Conservation (phyloP, 2,797 vertebrate species). For the Acrossocheilus fasciatus region DNA sequence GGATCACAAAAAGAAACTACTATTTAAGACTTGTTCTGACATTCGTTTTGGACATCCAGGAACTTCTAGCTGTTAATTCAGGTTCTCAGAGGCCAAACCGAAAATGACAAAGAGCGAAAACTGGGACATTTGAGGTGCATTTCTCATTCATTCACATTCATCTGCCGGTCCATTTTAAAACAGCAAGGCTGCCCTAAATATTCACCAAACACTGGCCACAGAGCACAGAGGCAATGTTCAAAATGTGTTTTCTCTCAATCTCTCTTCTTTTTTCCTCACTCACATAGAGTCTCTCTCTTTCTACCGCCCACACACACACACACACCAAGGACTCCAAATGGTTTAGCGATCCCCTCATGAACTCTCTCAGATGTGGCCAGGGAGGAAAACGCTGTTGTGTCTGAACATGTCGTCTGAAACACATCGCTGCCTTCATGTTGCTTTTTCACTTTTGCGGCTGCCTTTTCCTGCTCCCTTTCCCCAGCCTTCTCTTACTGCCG, state of each 20-base stretch:
- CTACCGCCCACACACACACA: conserved; percentile 7
- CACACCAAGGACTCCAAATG: conserved; percentile 30
- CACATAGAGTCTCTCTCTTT: conserved; percentile 8
- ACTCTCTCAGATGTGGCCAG: conserved; percentile 42
- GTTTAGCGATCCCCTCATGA: conserved; percentile 41
- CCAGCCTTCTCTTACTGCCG: neutral
- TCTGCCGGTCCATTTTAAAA: conserved; percentile 13
- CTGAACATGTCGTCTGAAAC: conserved; percentile 49
- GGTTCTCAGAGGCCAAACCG: neutral
- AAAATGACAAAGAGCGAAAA: neutral
- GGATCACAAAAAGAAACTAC: neutral
- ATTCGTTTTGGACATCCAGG: neutral
- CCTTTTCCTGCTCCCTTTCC: conserved; percentile 25
- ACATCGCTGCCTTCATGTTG: conserved; percentile 43
- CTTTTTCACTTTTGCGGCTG: conserved; percentile 41
- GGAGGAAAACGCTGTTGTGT: conserved; percentile 39
- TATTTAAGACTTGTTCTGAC: neutral
- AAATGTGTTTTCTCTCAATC: conserved; percentile 19
- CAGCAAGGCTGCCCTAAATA: conserved; percentile 29
- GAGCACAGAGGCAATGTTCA: conserved; percentile 37
- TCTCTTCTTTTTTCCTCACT: neutral
- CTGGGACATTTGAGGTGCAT: neutral
- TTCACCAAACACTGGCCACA: conserved; percentile 15
- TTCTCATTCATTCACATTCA: neutral
- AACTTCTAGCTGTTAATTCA: neutral